These are phyloP conservation scores for Drosophila stalkeri DNA, from an alignment of 2,888 invertebrate genomes.

Conservation along the genomic window DNA sequence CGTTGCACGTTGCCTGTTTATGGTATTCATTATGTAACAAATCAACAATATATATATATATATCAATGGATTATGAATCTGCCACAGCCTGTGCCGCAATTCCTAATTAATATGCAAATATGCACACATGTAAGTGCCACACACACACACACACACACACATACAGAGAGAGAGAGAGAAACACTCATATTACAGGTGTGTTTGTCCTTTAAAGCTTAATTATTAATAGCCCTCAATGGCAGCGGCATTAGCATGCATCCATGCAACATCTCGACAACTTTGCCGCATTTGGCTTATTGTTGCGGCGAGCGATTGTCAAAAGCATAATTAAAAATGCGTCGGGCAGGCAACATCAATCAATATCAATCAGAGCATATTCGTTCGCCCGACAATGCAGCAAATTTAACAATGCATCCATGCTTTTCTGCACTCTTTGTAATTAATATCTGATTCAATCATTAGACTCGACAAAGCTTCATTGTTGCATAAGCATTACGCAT, in stretches of 20 bases:
- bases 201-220: conserved; percentile 57
- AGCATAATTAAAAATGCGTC: conserved; percentile 65
- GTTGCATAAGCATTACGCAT: not conserved
- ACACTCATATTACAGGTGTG: conserved; percentile 4
- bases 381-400: not conserved
- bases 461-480: not conserved
- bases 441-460: conserved; percentile 10
- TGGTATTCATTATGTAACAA: conserved; percentile 77
- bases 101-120: conserved; percentile 78
- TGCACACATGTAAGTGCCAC: conserved; percentile 60
- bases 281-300: conserved; percentile 34
- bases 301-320: conserved; percentile 46
- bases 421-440: not conserved
- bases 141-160: conserved; percentile 9
- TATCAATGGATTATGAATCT: conserved; percentile 75
- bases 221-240: conserved; percentile 51
- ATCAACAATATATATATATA: conserved; percentile 73
- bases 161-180: not conserved
- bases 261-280: conserved; percentile 51
- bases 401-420: conserved; percentile 15
- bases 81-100: conserved; percentile 62
- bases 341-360: conserved; percentile 41
- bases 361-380: conserved; percentile 13
- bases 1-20: conserved; percentile 60
- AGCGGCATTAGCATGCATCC: conserved; percentile 11